phyloP scores from a whole-genome alignment of 2,113 vertebrate genomes.

The Caranx melampygus region DNA sequence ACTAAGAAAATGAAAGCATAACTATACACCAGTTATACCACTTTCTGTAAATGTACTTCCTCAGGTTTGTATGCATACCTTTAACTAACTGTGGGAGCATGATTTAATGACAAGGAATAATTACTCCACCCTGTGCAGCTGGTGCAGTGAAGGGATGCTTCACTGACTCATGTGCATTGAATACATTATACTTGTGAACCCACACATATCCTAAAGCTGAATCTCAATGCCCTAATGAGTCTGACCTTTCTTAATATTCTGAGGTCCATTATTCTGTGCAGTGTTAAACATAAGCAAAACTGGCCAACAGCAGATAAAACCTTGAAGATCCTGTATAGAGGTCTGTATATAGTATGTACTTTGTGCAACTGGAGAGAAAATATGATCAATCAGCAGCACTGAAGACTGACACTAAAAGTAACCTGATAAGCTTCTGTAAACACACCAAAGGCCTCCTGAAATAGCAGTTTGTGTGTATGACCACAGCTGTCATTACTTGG shows the following conservation, averaged over 20 bases:
- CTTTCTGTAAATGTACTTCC: background rate
- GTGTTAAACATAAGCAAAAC: background rate
- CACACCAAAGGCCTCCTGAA: constrained; percentile 23
- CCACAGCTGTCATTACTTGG: constrained; percentile 58
- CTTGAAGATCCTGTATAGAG: background rate
- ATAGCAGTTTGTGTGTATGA: constrained; percentile 38
- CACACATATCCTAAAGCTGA: too few relatives aligned
- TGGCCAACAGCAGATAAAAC: background rate
- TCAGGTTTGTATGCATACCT: background rate
- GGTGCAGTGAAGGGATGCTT: background rate
- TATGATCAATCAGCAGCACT: background rate
- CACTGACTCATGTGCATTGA: background rate
- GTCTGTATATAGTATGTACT: background rate
- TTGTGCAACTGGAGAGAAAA: background rate
- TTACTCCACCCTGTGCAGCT: background rate
- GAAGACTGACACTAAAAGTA: background rate
- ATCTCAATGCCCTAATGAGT: too few relatives aligned
- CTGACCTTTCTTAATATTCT: background rate
- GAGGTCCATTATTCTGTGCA: background rate
- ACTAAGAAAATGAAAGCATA: background rate
- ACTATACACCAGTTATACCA: too few relatives aligned
- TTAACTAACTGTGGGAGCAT: background rate
- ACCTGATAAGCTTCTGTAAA: constrained; percentile 31
- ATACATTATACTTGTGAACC: background rate
- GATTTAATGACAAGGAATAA: background rate